These are phyloP conservation scores for Megalops atlanticus DNA, from an alignment of 2,113 vertebrate genomes.

Conservation along the genomic window DNA sequence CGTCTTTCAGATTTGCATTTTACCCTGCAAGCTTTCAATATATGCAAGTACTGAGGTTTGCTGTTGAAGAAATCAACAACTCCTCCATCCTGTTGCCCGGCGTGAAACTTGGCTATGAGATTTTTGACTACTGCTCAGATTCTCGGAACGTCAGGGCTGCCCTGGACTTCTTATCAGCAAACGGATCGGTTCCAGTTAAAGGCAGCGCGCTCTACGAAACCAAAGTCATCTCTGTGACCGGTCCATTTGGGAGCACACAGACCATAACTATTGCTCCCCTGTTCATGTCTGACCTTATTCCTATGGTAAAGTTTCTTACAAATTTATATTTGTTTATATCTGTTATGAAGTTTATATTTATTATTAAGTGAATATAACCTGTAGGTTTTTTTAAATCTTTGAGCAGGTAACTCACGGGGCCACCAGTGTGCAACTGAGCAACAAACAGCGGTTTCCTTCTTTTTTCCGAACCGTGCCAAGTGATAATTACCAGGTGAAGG, in stretches of 20 bases:
- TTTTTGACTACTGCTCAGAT: slow-evolving; percentile 75
- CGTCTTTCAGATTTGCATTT: slow-evolving; percentile 54
- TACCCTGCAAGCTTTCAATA: slow-evolving; percentile 61
- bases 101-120: slow-evolving; percentile 77
- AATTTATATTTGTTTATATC: background rate
- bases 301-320: slow-evolving; percentile 65
- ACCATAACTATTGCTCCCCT: slow-evolving; percentile 62
- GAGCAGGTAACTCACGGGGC: slow-evolving; percentile 79
- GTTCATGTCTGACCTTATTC: slow-evolving; percentile 71
- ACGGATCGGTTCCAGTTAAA: slow-evolving; percentile 42
- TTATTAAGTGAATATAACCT: background rate
- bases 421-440: slow-evolving; percentile 39
- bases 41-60: slow-evolving; percentile 77
- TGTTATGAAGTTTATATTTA: background rate
- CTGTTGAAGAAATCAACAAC: slow-evolving; percentile 83
- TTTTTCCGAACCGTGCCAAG: slow-evolving; percentile 53
- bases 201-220: slow-evolving; percentile 45
- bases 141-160: slow-evolving; percentile 56
- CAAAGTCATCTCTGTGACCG: slow-evolving; percentile 61
- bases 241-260: slow-evolving; percentile 61
- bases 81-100: slow-evolving; percentile 75
- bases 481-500: slow-evolving; percentile 43
- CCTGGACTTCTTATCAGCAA: slow-evolving; percentile 55
- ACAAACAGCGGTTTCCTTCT: slow-evolving; percentile 41
- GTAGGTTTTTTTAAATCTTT: background rate